Evolutionary conservation across 2,888 invertebrate genomes (phyloP), one percentile per base, ranked within the genome.

Genomic region (Tenthredo livida): DNA sequence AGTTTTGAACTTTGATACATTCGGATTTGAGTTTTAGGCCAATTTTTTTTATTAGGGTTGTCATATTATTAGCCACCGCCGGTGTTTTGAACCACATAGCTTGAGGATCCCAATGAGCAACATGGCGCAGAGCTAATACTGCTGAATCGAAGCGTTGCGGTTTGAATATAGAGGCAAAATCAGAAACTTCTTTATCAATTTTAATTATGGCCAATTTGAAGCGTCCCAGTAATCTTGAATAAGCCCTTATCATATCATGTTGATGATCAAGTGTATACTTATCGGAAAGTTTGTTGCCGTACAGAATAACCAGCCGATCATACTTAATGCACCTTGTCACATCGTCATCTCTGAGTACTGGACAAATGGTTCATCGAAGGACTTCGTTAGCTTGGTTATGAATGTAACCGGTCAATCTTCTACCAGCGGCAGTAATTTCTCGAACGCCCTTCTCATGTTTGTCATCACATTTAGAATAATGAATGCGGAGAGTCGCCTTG

Each of bases 241-340:
- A 43, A 21, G 78, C 70, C 33, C 85, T 43, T 37, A 85, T 84
- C 84, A 84, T 85, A n/a, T 85, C 78, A 37, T 85, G 75, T 29
- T 83, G 73, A 85, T 86, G 85, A 29, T 73, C 72, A 17, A 84
- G 67, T 21, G 83, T 80, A 70, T 86, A 85, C 78, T 86, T 86
- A 29, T 61, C 54, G 54, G 85, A 86, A 67, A 85, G 73, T 75
- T 84, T 86, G 67, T 86, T 86, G 33, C 85, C 86, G 25, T 61
- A 85, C 21, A 78, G 43, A 40, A 86, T 85, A 9, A 77, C 58
- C 25, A 85, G 58, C 29, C 47, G 40, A 67, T 86, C 86, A 65
- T 85, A 85, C 17, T 70, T 54, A 21, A 86, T 85, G 21, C 21
- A 54, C n/a, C 83, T 33, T 40, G 73, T 85, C 9, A 85, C 65